Percentiles rank a stretch among this genome's conserved stretches.
These are phyloP conservation scores for Microctonus aethiopoides DNA, from an alignment of 2,888 invertebrate genomes.

Conservation along the genomic window DNA sequence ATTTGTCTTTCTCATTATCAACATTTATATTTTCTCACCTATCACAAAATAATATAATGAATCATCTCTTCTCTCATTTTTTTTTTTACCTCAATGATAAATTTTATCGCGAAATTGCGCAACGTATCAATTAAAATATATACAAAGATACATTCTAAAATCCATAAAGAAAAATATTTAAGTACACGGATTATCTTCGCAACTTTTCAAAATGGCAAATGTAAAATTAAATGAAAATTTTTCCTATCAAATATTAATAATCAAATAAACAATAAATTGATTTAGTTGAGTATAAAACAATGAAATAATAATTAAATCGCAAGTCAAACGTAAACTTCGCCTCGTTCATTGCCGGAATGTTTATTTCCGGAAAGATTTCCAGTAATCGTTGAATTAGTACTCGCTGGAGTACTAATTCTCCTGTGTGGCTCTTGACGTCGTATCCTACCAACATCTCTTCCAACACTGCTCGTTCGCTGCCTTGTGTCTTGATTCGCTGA, in stretches of 20 bases:
- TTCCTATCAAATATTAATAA: background rate
- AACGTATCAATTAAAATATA: background rate
- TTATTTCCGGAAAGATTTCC: constrained; percentile 36
- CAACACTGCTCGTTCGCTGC: constrained; percentile 59
- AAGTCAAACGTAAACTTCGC: constrained; percentile 72
- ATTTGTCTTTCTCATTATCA: background rate
- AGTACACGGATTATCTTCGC: background rate
- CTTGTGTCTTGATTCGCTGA: constrained; percentile 39
- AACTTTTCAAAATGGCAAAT: background rate
- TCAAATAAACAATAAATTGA: background rate
- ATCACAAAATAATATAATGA: background rate
- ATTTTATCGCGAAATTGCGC: background rate
- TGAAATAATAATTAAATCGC: background rate
- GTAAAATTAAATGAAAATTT: background rate
- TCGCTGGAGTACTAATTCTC: constrained; percentile 67
- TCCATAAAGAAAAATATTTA: background rate
- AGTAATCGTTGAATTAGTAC: constrained; percentile 47
- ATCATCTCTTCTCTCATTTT: background rate
- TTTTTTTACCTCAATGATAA: background rate
- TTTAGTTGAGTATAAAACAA: background rate
- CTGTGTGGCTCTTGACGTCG: constrained; percentile 58
- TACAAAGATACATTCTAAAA: background rate
- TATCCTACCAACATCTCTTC: constrained; percentile 45
- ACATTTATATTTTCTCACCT: too few species aligned
- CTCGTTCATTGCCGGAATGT: constrained; percentile 64